Evolutionary conservation across 1,140 invertebrate species (phyloP), one percentile per base, ranked within the genome.

Genomic region (Frieseomelitta varia): DNA sequence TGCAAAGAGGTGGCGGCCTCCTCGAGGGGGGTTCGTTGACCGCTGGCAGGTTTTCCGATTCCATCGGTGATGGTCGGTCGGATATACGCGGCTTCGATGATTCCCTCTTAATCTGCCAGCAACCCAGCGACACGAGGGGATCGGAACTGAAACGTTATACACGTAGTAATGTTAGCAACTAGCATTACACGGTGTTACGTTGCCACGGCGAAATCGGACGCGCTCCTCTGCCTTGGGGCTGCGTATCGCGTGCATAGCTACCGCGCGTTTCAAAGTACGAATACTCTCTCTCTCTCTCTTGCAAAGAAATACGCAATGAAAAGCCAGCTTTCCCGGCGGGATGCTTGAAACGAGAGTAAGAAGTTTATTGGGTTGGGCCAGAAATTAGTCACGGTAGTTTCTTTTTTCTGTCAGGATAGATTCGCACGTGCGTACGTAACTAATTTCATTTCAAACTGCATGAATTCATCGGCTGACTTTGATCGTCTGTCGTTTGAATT

Each of bases 91-190:
- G 30, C 53, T 79, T 61, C 76, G 65, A 69, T 63, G 65, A 69
- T 84, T 61, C 65, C 76, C 75, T 72, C 55, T 69, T 71, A 34
- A 84, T 79, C 81, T 55, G 75, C 34, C 34, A 47, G 19, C 61
- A 39, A 34, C 67, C 27, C 39, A 58, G 14, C 55, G 63, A 53
- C 86, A 79, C 77, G 86, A 79, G 79, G 61, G 71, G 65, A 63
- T 74, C 83, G 53, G 51, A 79, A 30, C 56, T 72, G 87, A 79
- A 88, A 88, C 72, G 47, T 82, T 88, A 88, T 85, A 88, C 76
- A 39, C 75, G 56, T 53, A 76, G 87, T 79, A 83, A 88, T 84
- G 76, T 85, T 85, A 88, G 83, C 65, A 82, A 79, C 63, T 58
- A 74, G 68, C 83, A 73, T 80, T 80, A 80, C 77, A 80, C 15